Base-by-base conservation (phyloP, 2,113 vertebrate genomes). In the Mixornis gularis region DNA sequence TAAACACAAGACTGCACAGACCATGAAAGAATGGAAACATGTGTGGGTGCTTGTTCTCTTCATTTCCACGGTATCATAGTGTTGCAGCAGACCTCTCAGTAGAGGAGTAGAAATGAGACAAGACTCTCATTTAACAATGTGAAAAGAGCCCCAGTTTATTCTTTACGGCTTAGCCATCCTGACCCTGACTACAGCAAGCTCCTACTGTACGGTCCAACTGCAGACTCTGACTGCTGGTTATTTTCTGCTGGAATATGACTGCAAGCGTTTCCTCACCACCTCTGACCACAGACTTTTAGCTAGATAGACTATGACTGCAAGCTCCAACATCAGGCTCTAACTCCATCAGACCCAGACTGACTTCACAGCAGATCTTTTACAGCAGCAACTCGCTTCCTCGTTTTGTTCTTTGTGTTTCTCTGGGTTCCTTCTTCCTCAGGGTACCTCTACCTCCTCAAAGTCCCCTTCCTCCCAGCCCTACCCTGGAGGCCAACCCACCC, bases 21-120 rank as follows among this genome's bases (percentile, higher is more conserved):
- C 81, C 77, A 69, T 0, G 72, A 85, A 92, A 94, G 85, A 93
- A 92, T 94, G 92, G 90, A 95, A 95, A 43, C 0, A 0, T 48
- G 56, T 74, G 90, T 96, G 86, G 92, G 92, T 89, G 87, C 89
- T 89, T 93, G 85, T 94, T 94, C 87, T 89, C 51, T 95, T 94
- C 29, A 0, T 92, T 94, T 90, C 81, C 89, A 13, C 17, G 0
- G 21, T 77, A 89, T 87, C 41, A 48, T 85, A 58, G 24, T 36
- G 34, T 17, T 59, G 24, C 24, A 36, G 56, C 56, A 59, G 56
- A 26, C 24, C 56, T 59, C 56, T 59, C 24, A 6, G 12, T 36
- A 26, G 56, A 25, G 56, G n/a, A 17, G 24, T 36, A 36, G 15
- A 59, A 59, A 25, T 17, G 22, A 59, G 56, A 24, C 56, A 59